These are phyloP conservation scores for Nothura maculosa DNA, from an alignment of 2,797 vertebrate genomes.

Conservation along the genomic window DNA sequence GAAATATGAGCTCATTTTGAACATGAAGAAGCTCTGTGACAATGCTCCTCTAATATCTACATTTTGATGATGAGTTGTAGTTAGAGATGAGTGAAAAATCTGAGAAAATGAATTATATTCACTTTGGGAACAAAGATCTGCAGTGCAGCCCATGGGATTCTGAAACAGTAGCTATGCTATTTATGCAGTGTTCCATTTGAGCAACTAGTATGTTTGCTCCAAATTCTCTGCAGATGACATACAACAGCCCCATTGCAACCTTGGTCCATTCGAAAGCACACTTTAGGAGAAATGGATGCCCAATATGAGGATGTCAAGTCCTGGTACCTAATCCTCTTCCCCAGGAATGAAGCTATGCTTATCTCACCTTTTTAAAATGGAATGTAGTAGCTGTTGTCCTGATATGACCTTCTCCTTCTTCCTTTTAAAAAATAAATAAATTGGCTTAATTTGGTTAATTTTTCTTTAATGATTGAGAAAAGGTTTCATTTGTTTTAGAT, in stretches of 20 bases:
- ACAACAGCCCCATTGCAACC: not conserved
- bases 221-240: not conserved
- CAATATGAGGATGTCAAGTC: fast-evolving
- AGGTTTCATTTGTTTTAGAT: not conserved
- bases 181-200: not conserved
- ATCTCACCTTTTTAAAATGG: not conserved
- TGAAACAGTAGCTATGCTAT: not conserved
- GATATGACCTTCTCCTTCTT: not conserved
- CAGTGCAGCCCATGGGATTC: not conserved
- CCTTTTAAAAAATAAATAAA: not conserved
- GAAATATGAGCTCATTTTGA: not conserved
- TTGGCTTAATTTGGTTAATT: not conserved
- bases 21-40: not conserved
- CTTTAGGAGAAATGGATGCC: fast-evolving
- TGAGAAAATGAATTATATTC: not conserved
- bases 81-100: not conserved
- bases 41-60: not conserved
- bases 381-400: not conserved
- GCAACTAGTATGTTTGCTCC: not conserved
- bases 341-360: not conserved
- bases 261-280: not conserved
- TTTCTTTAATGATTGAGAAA: not conserved
- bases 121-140: not conserved
- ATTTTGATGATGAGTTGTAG: not conserved
- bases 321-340: not conserved